These are phyloP conservation scores for Xiphophorus hellerii DNA, from an alignment of 2,113 vertebrate genomes.

Conservation along the genomic window DNA sequence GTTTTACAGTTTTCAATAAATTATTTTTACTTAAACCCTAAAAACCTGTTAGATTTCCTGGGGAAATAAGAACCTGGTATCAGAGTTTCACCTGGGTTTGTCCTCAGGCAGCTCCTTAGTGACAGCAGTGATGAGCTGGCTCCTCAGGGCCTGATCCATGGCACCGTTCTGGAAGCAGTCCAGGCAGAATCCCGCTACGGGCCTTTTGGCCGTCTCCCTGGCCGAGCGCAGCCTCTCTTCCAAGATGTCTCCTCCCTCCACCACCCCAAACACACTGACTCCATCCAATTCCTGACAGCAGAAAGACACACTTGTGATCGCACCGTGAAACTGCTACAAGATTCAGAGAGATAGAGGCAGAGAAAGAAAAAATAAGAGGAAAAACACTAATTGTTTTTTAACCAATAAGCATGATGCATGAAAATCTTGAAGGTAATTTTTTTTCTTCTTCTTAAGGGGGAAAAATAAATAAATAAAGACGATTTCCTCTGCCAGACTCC, in stretches of 20 bases:
- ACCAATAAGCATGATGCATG: background rate
- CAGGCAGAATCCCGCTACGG: slow-evolving; percentile 93
- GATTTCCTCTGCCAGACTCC: slow-evolving; percentile 7
- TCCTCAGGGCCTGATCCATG: slow-evolving; percentile 81
- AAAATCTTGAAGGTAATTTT: background rate
- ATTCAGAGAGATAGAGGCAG: background rate
- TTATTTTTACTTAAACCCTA: background rate
- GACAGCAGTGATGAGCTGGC: slow-evolving; percentile 85
- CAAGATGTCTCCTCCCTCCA: slow-evolving; percentile 91
- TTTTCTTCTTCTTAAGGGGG: no score
- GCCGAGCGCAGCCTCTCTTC: slow-evolving; percentile 94
- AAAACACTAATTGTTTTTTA: background rate
- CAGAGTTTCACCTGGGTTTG: slow-evolving; percentile 89
- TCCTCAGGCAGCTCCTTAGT: slow-evolving; percentile 89
- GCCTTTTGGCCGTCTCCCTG: slow-evolving; percentile 92
- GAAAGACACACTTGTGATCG: slow-evolving; percentile 26
- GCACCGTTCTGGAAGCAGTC: slow-evolving; percentile 88
- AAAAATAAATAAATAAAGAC: background rate
- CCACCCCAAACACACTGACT: slow-evolving; percentile 87
- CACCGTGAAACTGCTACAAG: background rate
- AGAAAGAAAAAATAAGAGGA: background rate
- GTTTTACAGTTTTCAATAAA: background rate
- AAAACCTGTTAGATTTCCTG: background rate
- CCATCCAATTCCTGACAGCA: slow-evolving; percentile 84
- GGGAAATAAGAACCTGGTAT: background rate